phyloP scores from a whole-genome alignment of 2,113 vertebrate species.

The Plestiodon gilberti region DNA sequence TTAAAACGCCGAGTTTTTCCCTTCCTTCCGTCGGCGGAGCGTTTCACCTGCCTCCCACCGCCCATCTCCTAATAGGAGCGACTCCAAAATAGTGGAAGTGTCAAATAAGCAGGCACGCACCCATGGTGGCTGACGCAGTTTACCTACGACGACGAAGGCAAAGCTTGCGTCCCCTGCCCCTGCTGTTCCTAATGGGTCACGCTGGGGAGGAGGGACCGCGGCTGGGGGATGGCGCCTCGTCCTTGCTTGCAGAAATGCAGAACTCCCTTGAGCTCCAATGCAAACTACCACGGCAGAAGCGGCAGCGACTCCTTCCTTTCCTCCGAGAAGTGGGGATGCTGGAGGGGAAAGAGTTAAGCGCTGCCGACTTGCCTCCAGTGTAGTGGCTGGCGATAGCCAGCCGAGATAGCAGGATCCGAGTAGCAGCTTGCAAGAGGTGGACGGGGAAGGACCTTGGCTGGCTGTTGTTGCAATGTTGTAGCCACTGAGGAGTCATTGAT shows the following conservation, averaged over 20 bases:
- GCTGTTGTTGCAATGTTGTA: background rate
- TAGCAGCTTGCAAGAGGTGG: background rate
- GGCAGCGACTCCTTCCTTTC: background rate
- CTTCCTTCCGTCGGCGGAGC: background rate
- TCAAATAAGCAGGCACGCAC: background rate
- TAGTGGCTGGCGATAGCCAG: background rate
- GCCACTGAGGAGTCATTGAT: background rate
- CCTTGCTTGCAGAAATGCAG: conserved; percentile 44
- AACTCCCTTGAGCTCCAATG: background rate
- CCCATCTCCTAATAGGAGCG: conserved; percentile 45
- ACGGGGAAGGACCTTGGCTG: background rate
- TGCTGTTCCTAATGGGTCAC: background rate
- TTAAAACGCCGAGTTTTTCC: conserved; percentile 13
- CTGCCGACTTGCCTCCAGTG: too few relatives aligned
- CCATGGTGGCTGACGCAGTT: background rate
- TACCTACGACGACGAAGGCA: background rate
- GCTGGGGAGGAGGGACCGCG: background rate
- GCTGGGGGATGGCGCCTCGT: background rate
- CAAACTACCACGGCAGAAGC: background rate
- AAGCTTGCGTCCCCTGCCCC: background rate
- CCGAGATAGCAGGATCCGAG: background rate
- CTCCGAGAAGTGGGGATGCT: background rate
- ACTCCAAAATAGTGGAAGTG: background rate
- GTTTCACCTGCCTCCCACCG: conserved; percentile 50
- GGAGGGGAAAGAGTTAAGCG: background rate